Evolutionary conservation across 2,888 invertebrate genomes (phyloP).

Genomic region (Xylota segnis): DNA sequence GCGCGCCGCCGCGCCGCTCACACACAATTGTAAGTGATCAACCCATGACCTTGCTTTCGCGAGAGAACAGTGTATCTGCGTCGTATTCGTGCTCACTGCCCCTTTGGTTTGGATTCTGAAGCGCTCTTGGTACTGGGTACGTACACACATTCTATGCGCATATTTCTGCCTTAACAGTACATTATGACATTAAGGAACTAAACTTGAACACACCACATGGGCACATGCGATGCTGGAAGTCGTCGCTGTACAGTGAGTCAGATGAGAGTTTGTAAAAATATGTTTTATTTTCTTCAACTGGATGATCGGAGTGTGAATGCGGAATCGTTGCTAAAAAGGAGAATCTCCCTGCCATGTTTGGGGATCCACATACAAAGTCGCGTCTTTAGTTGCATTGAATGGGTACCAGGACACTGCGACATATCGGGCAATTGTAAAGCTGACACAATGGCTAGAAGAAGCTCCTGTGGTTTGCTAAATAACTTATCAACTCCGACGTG

Average conservation of each 20-base stretch:
- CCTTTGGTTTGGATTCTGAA: not conserved
- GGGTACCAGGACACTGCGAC: no score
- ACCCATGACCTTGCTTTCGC: constrained; percentile 76
- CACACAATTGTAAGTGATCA: constrained; percentile 35
- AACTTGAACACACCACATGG: constrained; percentile 49
- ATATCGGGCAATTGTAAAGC: no score
- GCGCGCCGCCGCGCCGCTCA: no score
- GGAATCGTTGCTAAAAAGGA: no score
- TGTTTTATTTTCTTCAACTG: not conserved
- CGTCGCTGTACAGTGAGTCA: constrained; percentile 60
- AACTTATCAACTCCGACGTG: no score
- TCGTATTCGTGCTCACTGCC: not conserved
- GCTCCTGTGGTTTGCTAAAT: no score
- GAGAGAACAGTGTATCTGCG: constrained; percentile 29
- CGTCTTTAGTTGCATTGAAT: no score
- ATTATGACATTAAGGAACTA: constrained; percentile 70
- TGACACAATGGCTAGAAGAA: no score
- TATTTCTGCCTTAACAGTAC: constrained; percentile 35
- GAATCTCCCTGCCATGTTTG: no score
- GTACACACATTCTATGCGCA: constrained; percentile 22
- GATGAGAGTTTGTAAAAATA: not conserved
- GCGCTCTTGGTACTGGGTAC: constrained; percentile 4
- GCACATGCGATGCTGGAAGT: constrained; percentile 30
- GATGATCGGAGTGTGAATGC: no score
- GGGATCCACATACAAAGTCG: no score